Evolutionary conservation across 92 coral and sea anemone species (phyloP).

Genomic region (Porites rus): DNA sequence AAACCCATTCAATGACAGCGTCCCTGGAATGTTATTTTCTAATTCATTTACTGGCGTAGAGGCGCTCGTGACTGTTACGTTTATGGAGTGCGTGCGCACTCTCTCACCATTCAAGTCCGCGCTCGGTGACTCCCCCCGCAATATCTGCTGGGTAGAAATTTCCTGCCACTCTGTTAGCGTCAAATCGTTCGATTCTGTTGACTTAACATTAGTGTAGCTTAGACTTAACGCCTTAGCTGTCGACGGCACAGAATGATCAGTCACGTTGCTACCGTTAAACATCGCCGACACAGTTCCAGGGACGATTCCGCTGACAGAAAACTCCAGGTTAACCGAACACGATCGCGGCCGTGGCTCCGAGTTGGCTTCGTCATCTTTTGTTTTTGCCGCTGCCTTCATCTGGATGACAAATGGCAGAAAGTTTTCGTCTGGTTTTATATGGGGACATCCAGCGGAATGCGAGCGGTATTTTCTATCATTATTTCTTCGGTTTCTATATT

Average conservation of each 20-base stretch:
- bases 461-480: conserved; percentile 21
- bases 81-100: conserved; percentile 24
- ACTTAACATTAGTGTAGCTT: not conserved
- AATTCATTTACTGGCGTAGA: not conserved
- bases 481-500: not conserved
- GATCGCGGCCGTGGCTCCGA: conserved; percentile 7
- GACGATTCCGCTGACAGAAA: conserved; percentile 27
- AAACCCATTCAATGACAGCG: not conserved
- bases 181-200: not conserved
- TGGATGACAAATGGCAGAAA: conserved; percentile 20
- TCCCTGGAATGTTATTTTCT: not conserved
- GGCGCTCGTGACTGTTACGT: conserved; percentile 26
- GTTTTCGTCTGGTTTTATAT: conserved; percentile 10
- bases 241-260: not conserved
- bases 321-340: conserved; percentile 17
- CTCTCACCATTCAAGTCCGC: not conserved
- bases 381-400: not conserved
- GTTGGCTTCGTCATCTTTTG: not conserved
- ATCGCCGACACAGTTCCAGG: conserved; percentile 30
- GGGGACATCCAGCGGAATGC: conserved; percentile 30
- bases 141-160: not conserved
- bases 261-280: not conserved
- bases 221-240: conserved; percentile 6
- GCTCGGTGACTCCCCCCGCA: too few relatives aligned
- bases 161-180: not conserved